phyloP scores from a whole-genome alignment of 2,888 invertebrate species.

The Stenodema calcarata region DNA sequence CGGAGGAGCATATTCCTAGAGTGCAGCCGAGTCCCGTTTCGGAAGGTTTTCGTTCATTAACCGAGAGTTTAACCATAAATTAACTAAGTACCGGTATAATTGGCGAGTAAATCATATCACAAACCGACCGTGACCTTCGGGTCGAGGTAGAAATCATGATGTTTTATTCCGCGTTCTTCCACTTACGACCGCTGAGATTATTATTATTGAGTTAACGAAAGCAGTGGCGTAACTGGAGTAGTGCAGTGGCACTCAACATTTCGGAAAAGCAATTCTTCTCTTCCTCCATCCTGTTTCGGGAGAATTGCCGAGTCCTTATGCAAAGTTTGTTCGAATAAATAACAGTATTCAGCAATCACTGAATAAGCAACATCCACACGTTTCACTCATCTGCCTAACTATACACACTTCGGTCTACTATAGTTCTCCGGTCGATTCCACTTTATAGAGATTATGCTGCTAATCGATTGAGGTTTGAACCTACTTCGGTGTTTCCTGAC shows the following conservation, averaged over 20 bases:
- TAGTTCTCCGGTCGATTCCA: too few species aligned
- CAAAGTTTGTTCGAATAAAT: too few species aligned
- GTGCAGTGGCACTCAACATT: too few species aligned
- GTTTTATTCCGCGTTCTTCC: too few species aligned
- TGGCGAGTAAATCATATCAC: background rate
- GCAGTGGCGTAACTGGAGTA: background rate
- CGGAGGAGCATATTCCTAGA: background rate
- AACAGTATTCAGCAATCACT: too few species aligned
- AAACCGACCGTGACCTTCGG: background rate
- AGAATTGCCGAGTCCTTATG: too few species aligned
- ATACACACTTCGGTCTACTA: too few species aligned
- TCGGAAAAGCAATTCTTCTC: too few species aligned
- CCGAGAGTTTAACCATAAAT: background rate
- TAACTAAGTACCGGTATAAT: background rate
- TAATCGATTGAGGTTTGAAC: background rate
- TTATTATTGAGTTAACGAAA: background rate
- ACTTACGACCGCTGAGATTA: too few species aligned
- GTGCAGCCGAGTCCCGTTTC: background rate
- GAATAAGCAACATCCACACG: too few species aligned
- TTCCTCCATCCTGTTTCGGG: too few species aligned
- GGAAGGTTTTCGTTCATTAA: background rate
- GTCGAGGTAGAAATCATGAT: background rate
- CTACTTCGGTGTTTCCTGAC: background rate
- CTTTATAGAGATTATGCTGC: background rate
- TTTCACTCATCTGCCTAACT: too few species aligned